phyloP scores from a whole-genome alignment of 2,888 invertebrate genomes.

The Ceramica pisi region DNA sequence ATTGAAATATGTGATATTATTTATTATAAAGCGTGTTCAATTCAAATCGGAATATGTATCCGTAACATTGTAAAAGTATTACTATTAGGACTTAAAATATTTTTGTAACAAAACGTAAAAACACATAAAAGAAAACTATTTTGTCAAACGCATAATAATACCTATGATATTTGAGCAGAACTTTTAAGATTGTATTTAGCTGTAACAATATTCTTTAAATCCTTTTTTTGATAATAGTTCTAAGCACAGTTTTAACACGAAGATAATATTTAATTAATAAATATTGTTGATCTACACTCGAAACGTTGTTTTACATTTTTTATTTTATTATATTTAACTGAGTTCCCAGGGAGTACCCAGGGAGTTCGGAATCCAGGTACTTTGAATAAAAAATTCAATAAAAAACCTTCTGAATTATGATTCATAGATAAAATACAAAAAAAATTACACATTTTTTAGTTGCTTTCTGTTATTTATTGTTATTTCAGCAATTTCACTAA shows the following conservation, averaged over 20 bases:
- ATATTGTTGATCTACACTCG: slow-evolving; percentile 64
- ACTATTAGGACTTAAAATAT: slow-evolving; percentile 58
- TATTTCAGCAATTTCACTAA: no score
- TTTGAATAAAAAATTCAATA: no score
- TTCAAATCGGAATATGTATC: slow-evolving; percentile 39
- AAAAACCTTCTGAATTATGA: no score
- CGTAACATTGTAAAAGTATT: slow-evolving; percentile 65
- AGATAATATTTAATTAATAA: slow-evolving; percentile 63
- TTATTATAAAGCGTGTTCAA: slow-evolving; percentile 53
- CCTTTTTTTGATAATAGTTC: slow-evolving; percentile 43
- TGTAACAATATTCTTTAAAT: slow-evolving; percentile 55
- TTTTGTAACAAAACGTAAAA: slow-evolving; percentile 36
- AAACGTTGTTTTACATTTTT: slow-evolving; percentile 54
- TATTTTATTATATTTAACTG: no score
- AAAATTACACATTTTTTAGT: no score
- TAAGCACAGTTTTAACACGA: slow-evolving; percentile 57
- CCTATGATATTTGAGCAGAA: slow-evolving; percentile 72
- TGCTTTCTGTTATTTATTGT: no score
- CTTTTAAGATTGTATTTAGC: slow-evolving; percentile 70
- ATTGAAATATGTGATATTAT: slow-evolving; percentile 65
- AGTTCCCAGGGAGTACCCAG: no score
- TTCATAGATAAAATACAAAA: no score
- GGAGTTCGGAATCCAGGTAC: no score
- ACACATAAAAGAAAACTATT: slow-evolving; percentile 7
- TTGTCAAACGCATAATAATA: slow-evolving; percentile 51